Evolutionary conservation across 2,797 vertebrate genomes (phyloP).

Genomic region (Eulemur coronatus): DNA sequence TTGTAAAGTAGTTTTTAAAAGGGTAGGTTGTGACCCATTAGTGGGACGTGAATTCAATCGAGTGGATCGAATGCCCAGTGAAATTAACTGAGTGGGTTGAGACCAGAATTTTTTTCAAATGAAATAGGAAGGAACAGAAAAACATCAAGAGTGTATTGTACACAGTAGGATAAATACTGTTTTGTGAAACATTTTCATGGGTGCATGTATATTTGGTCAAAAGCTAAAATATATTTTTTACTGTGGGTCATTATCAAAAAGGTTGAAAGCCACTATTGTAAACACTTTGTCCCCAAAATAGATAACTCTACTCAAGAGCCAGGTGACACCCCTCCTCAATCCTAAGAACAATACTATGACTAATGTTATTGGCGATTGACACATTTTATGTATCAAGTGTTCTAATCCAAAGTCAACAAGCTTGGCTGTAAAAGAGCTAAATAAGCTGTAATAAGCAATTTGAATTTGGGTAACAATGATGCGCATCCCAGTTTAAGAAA

Average conservation of each 20-base stretch:
- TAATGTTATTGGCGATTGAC: not conserved
- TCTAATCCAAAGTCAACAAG: slow-evolving; percentile 12
- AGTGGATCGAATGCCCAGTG: not conserved
- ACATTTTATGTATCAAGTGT: not conserved
- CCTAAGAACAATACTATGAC: not conserved
- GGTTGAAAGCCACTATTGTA: not conserved
- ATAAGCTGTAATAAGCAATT: not conserved
- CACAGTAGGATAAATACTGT: not conserved
- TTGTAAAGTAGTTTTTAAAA: slow-evolving; percentile 28
- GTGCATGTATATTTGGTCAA: not conserved
- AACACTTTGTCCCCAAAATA: not conserved
- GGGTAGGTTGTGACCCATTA: not conserved
- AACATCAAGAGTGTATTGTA: not conserved
- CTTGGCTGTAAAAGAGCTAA: not conserved
- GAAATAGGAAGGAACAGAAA: not conserved
- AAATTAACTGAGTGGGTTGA: not conserved
- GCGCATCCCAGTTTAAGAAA: not conserved
- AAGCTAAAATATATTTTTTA: not conserved
- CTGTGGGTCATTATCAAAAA: not conserved
- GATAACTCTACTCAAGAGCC: not conserved
- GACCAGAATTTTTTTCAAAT: not conserved
- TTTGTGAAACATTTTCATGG: not conserved
- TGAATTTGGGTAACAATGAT: not conserved
- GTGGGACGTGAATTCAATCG: not conserved
- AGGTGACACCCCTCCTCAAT: not conserved